Evolutionary conservation across 1,140 invertebrate genomes (phyloP).

Genomic region (Anastrepha obliqua): DNA sequence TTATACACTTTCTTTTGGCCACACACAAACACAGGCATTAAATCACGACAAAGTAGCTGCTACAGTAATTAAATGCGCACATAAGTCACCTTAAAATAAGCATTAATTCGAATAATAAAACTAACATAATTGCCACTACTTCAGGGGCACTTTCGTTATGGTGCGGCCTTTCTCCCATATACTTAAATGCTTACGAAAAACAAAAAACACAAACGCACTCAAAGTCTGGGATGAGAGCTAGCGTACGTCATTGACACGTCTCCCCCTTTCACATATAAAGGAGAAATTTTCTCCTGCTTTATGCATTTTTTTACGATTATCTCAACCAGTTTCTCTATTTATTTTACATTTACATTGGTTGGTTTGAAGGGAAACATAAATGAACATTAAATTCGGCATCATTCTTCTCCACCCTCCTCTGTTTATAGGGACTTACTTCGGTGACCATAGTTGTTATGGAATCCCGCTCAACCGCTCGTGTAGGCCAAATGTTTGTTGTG

Average conservation of each 20-base stretch:
- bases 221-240: not conserved
- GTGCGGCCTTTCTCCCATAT: slow-evolving; percentile 7
- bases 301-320: slow-evolving; percentile 8
- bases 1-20: not conserved
- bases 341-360: not conserved
- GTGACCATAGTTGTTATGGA: not conserved
- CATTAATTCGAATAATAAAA: slow-evolving; percentile 56
- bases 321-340: slow-evolving; percentile 26
- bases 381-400: not conserved
- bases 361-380: not conserved
- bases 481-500: not conserved
- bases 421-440: not conserved
- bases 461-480: not conserved
- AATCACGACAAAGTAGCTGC: slow-evolving; percentile 46
- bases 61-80: slow-evolving; percentile 19
- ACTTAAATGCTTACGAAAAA: not conserved
- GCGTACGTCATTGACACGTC: not conserved
- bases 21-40: not conserved
- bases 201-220: not conserved
- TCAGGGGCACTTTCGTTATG: not conserved
- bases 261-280: not conserved
- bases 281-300: not conserved
- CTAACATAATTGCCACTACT: not conserved
- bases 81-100: slow-evolving; percentile 56
- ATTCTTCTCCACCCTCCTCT: not conserved